Evolutionary conservation across 2,888 invertebrate species (phyloP), one percentile per base, ranked within the genome.

Genomic region (Onchidella celtica): DNA sequence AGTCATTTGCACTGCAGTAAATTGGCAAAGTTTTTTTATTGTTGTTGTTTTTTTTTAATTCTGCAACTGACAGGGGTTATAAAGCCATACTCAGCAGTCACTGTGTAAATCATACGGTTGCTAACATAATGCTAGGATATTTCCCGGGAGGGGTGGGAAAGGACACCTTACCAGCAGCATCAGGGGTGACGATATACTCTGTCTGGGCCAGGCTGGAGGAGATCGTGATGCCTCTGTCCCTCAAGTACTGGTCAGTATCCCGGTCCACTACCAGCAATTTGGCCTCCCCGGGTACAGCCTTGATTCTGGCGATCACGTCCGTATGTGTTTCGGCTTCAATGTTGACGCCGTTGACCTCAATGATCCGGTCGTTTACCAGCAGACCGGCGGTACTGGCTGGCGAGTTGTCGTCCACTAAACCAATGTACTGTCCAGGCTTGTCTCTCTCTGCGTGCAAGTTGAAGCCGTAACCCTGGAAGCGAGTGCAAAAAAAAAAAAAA

Each of bases 391-490:
- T 85, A 76, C 93, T 91, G 2, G 94, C 94, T 3, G 94, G 94
- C 0, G 93, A 93, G 65, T 92, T 93, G 4, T 87, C 89, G 94
- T 99, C 99, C 79, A 99, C 97, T 94, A 98, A 97, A 63, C 98
- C 98, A 92, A 99, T 97, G 93, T 96, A 98, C 94, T 98, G 98
- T 59, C 98, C 98, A 21, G 96, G 96, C 93, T 97, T 97, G 85
- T 97, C 96, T 93, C 97, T 97, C 94, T 99, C 99, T 61, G 99
- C 98, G 94, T 99, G 99, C 87, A 99, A 94, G 94, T 99, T 99
- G 94, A 99, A 99, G 21, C 99, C 99, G 93, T 98, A 99, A 55
- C 99, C 99, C 93, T 98, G 61, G 21, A 57, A 24, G 17, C 17
- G 3, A 32, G 24, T 3, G 36, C n/a, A 65, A 40, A 57, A 40